Evolutionary conservation across 2,797 vertebrate species (phyloP).

Genomic region (Anisognathus igniventris): DNA sequence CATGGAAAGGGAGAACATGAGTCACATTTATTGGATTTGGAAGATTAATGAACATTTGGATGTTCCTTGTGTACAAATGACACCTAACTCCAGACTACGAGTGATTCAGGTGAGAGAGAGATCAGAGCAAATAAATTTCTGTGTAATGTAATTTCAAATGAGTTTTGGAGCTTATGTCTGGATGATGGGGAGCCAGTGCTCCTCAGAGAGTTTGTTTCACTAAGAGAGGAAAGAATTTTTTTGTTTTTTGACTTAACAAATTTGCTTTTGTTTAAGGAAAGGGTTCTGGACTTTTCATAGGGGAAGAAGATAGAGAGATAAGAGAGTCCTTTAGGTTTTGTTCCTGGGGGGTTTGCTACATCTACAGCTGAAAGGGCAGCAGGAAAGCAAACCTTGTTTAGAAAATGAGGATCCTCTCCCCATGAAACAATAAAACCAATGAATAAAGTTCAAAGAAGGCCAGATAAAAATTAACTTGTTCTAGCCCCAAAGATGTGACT

Average conservation of each 20-base stretch:
- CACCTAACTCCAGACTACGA: background rate
- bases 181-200: background rate
- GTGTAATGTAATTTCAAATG: background rate
- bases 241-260: background rate
- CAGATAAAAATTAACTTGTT: background rate
- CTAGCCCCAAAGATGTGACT: background rate
- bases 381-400: background rate
- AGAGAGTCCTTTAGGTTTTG: background rate
- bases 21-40: background rate
- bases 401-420: background rate
- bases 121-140: background rate
- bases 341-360: background rate
- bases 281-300: background rate
- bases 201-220: background rate
- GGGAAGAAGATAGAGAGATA: background rate
- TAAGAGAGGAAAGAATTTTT: background rate
- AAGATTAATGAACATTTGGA: background rate
- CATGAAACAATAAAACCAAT: background rate
- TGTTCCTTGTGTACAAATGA: background rate
- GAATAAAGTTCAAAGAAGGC: background rate
- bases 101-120: background rate
- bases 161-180: background rate
- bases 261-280: background rate
- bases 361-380: background rate
- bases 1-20: background rate